Evolutionary conservation across 2,888 invertebrate species (phyloP), one percentile per base, ranked within the genome.

Genomic region (Mactromeris polynyma): DNA sequence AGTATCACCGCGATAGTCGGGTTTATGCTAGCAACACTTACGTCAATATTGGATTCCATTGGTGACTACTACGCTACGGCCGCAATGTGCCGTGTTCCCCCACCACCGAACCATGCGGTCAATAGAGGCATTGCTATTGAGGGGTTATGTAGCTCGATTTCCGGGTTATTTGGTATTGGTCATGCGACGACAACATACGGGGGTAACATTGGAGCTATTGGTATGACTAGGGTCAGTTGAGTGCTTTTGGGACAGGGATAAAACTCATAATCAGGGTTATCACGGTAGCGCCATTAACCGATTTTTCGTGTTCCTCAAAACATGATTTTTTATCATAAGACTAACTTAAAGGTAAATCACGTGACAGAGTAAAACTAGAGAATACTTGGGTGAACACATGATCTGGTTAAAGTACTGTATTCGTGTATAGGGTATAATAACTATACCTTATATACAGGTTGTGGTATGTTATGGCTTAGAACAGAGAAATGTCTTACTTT

Each of bases 61-160:
- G 98, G 98, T 94, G 98, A 99, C 96, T 99, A 98, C 97, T 98
- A 98, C 81, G 98, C 98, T 6, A 98, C 98, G 0, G 98, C 98
- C 6, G 94, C 97, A 85, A 96, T 97, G 80, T 96, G 97, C 77
- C 98, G 97, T 42, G 98, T 98, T 0, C 98, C 98, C 0, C 98
- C 98, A 0, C 98, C 98, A 0, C 98, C 98, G 0, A 97, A 98
- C 4, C 98, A 98, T 96, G 98, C 98, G 0, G 98, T 98, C 94
- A 98, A 98, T 97, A 97, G 98, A 51, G 96, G 96, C 7, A 94
- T 96, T n/a, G 93, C 98, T 78, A 98, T 98, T 0, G 98, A 98
- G 96, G 98, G 98, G 0, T 96, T 98, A 0, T 98, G 98, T 58
- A 98, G 98, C 0, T 97, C 98, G 86, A 96, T 98, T 64, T 98